Base-by-base conservation (phyloP, 2,888 invertebrate species). In the Hirtodrosophila trivittata region DNA sequence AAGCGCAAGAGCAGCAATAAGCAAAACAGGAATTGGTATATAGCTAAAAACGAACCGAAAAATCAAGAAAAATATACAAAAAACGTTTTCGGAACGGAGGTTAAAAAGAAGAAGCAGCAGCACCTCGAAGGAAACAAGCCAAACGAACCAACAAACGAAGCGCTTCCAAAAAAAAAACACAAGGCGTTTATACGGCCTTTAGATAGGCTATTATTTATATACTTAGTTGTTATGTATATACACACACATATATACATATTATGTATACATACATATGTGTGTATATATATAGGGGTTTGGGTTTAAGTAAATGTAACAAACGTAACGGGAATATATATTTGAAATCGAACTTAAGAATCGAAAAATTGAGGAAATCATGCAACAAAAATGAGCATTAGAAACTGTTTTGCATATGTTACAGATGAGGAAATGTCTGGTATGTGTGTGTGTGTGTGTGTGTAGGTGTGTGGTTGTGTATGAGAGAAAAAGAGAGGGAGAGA, bases 1-100 rank as follows among this genome's bases (percentile, higher is more conserved):
- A 66, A 66, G 75, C 70, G 74, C 78, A 76, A 75, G 57, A 47
- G 62, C 63, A 75, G 69, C 56, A 46, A 37, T 69, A 55, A 58
- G 50, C 52, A 59, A 66, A 37, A 21, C 16, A 32, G 18, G 26
- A 69, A 58, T 47, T 45, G 39, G 52, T 55, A 55, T 56, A 60
- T 66, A 57, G 46, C 69, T 66, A 56, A 62, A 51, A 42, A 25
- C 7, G 26, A 49, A 46, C 57, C 3, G 35, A 39, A 60, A 21
- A 68, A 47, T 12, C 43, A 13, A 49, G 37, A 25, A 64, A 35
- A 43, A 28, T 12, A 42, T 37, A 42, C 39, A 62, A 26, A 43
- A 38, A 41, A 21, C 18, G 5, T 28, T 28, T 28, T 4, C 6
- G 47, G 9, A 54, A 49, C 33, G 49, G 30, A 62, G 26, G n/a